phyloP scores from a whole-genome alignment of 2,113 vertebrate species.

The Hydrochoerus hydrochaeris region DNA sequence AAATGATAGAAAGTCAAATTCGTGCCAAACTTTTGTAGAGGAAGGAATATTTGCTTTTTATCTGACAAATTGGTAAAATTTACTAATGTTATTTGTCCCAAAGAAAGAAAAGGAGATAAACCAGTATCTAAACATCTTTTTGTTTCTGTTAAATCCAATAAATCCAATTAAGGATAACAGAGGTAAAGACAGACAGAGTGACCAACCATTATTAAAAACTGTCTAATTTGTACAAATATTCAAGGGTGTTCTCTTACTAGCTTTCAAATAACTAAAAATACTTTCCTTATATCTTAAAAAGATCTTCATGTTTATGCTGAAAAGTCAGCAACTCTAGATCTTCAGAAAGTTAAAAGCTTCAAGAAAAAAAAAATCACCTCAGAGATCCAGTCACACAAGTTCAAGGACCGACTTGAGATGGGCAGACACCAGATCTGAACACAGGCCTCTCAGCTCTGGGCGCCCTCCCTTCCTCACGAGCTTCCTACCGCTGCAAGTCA shows the following conservation, averaged over 20 bases:
- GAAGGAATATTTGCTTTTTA: not conserved
- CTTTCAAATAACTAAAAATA: conserved; percentile 32
- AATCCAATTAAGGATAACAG: not conserved
- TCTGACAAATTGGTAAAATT: not conserved
- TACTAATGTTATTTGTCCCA: not conserved
- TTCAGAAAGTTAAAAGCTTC: conserved; percentile 44
- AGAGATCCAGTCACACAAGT: not conserved
- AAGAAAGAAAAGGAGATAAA: not conserved
- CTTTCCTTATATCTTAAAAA: not conserved
- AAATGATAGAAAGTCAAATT: conserved; percentile 20
- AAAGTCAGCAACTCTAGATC: conserved; percentile 34
- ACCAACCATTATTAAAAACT: not conserved
- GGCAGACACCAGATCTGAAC: not conserved
- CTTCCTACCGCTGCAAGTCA: not conserved
- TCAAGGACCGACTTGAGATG: not conserved
- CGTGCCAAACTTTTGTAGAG: not conserved
- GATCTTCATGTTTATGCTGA: not conserved
- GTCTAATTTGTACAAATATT: not conserved
- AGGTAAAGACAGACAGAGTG: not conserved
- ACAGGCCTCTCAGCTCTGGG: not conserved
- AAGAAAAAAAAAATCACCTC: not conserved
- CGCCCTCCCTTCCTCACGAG: not conserved
- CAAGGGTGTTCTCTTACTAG: not conserved
- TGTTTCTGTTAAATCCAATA: not conserved
- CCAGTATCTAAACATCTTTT: not conserved